Evolutionary conservation across 1,140 invertebrate species (phyloP).

Genomic region (Aphaenogaster ashmeadi): DNA sequence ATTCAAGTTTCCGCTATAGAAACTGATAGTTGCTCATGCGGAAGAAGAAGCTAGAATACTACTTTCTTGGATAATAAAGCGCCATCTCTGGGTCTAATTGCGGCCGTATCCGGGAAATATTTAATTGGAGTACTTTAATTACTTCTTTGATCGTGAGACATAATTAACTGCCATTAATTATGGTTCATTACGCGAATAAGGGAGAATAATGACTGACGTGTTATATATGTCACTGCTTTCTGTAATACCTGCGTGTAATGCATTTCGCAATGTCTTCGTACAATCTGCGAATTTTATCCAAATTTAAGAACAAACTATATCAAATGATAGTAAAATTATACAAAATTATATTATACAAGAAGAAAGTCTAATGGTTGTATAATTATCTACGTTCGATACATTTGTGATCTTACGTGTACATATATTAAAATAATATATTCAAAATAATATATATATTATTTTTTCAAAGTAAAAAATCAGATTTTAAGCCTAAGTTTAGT

Average conservation of each 20-base stretch:
- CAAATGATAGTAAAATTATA: neutral
- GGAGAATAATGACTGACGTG: neutral
- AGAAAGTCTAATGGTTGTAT: neutral
- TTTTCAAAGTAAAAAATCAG: neutral
- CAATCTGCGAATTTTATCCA: neutral
- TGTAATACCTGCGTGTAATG: neutral
- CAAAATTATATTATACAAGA: neutral
- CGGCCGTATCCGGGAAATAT: conserved; percentile 51
- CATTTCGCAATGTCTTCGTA: neutral
- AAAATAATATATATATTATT: neutral
- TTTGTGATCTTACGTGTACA: neutral
- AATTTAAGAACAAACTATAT: neutral
- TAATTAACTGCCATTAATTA: conserved; percentile 49
- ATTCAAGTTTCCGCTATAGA: conserved; percentile 41
- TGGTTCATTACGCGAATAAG: conserved; percentile 23
- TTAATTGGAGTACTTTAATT: conserved; percentile 55
- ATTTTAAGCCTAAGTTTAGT: neutral
- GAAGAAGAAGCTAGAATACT: conserved; percentile 46
- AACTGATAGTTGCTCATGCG: conserved; percentile 33
- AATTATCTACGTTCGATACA: neutral
- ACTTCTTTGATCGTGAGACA: conserved; percentile 36
- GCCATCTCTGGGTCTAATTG: conserved; percentile 36
- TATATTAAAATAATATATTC: neutral
- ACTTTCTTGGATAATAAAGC: conserved; percentile 39
- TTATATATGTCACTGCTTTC: neutral